Evolutionary conservation across 2,113 vertebrate species (phyloP).

Genomic region (Rutilus rutilus): DNA sequence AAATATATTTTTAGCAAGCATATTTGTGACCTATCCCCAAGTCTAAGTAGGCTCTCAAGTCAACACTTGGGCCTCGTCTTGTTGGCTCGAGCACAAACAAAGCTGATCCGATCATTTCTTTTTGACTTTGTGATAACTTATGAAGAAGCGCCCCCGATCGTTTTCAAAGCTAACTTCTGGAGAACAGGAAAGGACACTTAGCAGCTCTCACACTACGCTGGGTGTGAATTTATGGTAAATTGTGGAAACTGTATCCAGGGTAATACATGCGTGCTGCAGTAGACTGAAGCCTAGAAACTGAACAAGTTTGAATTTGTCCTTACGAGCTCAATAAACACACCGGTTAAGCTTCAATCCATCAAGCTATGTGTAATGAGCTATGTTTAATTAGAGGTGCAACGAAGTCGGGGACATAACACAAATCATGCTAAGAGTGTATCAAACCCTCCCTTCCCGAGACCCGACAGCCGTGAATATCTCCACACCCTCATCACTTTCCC

Average conservation of each 20-base stretch:
- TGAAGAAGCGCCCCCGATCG: slow-evolving; percentile 26
- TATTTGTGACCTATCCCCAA: neutral
- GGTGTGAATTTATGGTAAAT: slow-evolving; percentile 71
- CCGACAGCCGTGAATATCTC: slow-evolving; percentile 43
- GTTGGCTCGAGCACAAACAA: slow-evolving; percentile 14
- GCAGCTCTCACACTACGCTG: slow-evolving; percentile 37
- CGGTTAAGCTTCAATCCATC: slow-evolving; percentile 64
- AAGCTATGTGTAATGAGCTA: slow-evolving; percentile 59
- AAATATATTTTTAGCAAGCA: no score
- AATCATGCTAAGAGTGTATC: slow-evolving; percentile 65
- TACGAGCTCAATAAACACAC: slow-evolving; percentile 58
- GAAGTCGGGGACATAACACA: slow-evolving; percentile 63
- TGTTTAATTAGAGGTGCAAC: slow-evolving; percentile 72
- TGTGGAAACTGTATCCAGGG: slow-evolving; percentile 65
- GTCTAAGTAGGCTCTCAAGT: neutral
- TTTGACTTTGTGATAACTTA: slow-evolving; percentile 43
- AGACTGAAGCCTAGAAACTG: slow-evolving; percentile 27
- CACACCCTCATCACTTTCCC: slow-evolving; percentile 44
- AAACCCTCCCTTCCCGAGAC: slow-evolving; percentile 59
- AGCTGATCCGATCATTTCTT: slow-evolving; percentile 32
- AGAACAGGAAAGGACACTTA: slow-evolving; percentile 24
- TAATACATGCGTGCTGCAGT: slow-evolving; percentile 56
- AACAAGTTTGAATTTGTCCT: slow-evolving; percentile 60
- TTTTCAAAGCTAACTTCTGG: slow-evolving; percentile 48
- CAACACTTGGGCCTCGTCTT: neutral